A percentile compares a stretch with the other conserved stretches of the same genome.
phyloP scores from a whole-genome alignment of 1,140 invertebrate species.

The Zaprionus inermis region DNA sequence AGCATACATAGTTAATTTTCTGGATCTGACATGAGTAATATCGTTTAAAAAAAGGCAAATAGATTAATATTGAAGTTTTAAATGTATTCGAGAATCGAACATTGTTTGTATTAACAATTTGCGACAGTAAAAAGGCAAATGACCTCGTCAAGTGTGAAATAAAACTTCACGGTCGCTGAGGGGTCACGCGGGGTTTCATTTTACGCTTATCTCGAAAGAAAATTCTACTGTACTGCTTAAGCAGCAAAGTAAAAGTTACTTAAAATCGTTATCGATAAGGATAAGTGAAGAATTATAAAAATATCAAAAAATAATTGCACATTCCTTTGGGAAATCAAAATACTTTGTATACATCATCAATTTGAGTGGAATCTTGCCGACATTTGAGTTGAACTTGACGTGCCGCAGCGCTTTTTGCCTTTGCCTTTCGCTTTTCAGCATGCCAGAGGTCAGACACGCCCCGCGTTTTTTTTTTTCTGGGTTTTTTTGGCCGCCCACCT shows the following conservation, averaged over 20 bases:
- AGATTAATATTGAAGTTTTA: background rate
- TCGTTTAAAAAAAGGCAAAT: background rate
- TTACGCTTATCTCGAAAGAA: background rate
- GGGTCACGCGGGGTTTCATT: background rate
- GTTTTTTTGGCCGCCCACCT: slow-evolving; percentile 7
- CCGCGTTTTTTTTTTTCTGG: no score
- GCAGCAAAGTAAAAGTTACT: no score
- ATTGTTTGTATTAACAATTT: background rate
- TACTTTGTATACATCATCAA: background rate
- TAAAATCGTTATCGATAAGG: background rate
- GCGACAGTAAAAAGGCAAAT: slow-evolving; percentile 9
- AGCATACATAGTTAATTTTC: background rate
- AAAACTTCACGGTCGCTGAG: no score
- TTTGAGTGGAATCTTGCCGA: slow-evolving; percentile 10
- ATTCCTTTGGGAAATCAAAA: slow-evolving; percentile 8
- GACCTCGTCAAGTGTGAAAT: slow-evolving; percentile 1
- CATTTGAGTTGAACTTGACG: slow-evolving; percentile 47
- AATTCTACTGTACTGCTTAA: no score
- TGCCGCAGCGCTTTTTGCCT: background rate
- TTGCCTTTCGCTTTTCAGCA: slow-evolving; percentile 47
- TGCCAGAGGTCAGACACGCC: slow-evolving; percentile 47
- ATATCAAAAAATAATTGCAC: background rate
- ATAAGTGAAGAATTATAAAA: background rate
- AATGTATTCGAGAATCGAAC: background rate
- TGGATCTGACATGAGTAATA: background rate